Base-by-base conservation (phyloP, 2,888 invertebrate genomes). In the Rhagonycha fulva region DNA sequence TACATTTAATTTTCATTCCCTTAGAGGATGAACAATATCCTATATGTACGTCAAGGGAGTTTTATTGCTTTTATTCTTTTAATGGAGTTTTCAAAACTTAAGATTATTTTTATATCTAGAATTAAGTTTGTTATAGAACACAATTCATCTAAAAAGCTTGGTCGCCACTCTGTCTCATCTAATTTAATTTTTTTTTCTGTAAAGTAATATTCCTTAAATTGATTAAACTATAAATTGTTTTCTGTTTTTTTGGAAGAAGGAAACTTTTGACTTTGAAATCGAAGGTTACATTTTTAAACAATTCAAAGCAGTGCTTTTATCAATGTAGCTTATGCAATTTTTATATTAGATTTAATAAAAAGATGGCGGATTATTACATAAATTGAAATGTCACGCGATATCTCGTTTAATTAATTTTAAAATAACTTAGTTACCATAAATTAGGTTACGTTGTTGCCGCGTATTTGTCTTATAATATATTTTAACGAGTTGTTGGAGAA, bases 1-100 rank as follows among this genome's bases (percentile, higher is more conserved):
- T 47, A 47, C 47, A 47, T 47, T 47, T 47, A 47, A 47, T 47
- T 47, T 47, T 47, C n/a, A 47, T 47, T 47, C 47, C 47, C 47
- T 47, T 47, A 2, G 47, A 32, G 28, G 68, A 68, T 32, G 68
- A 32, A 19, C 68, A n/a, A 68, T 68, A 32, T 47, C 47, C 47
- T 47, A 47, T n/a, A 47, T 47, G 47, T 68, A 68, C 19, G 32
- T 68, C 28, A 68, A 68, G 19, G 24, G 32, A 68, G 28, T 28
- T 68, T 68, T 28, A 68, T 68, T 68, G 68, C 68, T 68, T 68
- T 68, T 32, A 68, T 68, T 66, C 63, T 66, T 66, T 66, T 66
- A 66, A 66, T 66, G 63, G 63, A 66, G 63, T 66, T 66, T 66
- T 66, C 63, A 66, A 66, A 66, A 66, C 63, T 66, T 26, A 26